Evolutionary conservation across 2,888 invertebrate species (phyloP).

Genomic region (Pomacea canaliculata): DNA sequence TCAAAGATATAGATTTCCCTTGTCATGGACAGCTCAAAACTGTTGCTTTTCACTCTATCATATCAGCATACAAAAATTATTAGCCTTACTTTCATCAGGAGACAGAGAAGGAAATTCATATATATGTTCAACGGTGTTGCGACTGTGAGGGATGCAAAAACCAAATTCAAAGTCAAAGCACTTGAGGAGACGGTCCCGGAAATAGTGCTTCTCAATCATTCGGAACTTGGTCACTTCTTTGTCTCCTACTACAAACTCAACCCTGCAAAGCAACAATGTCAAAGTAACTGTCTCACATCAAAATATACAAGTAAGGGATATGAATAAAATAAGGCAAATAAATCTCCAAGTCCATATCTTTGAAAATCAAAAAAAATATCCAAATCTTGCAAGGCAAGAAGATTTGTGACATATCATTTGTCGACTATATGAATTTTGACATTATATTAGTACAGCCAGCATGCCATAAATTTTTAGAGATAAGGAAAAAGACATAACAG

Average conservation of each 20-base stretch:
- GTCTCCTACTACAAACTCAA: constrained; percentile 95
- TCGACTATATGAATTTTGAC: too few species aligned
- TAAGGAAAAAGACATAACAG: too few species aligned
- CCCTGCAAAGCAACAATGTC: constrained; percentile 74
- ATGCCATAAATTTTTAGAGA: too few species aligned
- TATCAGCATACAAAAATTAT: too few species aligned
- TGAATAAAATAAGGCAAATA: not conserved
- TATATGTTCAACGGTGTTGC: constrained; percentile 98
- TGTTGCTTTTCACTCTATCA: too few species aligned
- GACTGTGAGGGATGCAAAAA: constrained; percentile 97
- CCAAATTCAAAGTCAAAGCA: constrained; percentile 99
- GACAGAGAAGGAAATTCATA: constrained; percentile 96
- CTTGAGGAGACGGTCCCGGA: constrained; percentile 90
- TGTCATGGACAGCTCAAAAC: too few species aligned
- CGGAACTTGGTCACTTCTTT: constrained; percentile 93
- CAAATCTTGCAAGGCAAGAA: not conserved
- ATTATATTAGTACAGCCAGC: too few species aligned
- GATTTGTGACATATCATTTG: too few species aligned
- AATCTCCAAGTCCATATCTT: not conserved
- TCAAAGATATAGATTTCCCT: too few species aligned
- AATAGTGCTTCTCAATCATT: constrained; percentile 98
- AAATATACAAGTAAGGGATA: not conserved
- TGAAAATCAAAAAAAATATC: not conserved
- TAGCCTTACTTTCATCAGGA: constrained; percentile 83
- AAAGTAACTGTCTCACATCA: not conserved